phyloP scores from a whole-genome alignment of 1,140 invertebrate species.

The Ridgeia piscesae region DNA sequence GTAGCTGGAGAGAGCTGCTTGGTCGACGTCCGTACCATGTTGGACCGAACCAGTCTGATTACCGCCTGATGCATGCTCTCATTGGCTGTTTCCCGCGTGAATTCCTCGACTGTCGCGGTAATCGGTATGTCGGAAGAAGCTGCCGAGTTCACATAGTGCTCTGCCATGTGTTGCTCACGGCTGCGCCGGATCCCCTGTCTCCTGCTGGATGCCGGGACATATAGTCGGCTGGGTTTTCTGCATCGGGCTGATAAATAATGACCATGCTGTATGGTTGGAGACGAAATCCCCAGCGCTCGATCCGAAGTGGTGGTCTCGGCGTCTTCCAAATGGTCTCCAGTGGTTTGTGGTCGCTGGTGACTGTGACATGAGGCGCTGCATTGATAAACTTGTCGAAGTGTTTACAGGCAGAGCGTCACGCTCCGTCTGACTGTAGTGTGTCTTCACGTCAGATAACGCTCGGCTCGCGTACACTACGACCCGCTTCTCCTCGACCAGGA shows the following conservation, averaged over 20 bases:
- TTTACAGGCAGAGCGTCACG: too few species aligned
- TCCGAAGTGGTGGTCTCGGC: conserved; percentile 18
- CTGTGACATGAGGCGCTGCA: too few species aligned
- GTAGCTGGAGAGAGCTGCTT: not conserved
- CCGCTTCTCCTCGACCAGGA: conserved; percentile 45
- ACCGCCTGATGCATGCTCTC: not conserved
- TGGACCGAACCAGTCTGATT: not conserved
- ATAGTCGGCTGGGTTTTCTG: not conserved
- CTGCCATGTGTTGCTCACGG: not conserved
- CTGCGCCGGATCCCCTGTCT: not conserved
- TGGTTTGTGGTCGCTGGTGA: too few species aligned
- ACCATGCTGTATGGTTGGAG: conserved; percentile 22
- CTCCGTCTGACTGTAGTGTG: not conserved
- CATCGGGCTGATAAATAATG: not conserved
- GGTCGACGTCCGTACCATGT: not conserved
- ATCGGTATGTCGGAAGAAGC: not conserved
- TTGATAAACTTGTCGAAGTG: too few species aligned
- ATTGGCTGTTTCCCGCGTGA: not conserved
- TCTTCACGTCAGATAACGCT: not conserved
- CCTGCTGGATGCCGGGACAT: not conserved
- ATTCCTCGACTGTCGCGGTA: not conserved
- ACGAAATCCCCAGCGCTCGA: conserved; percentile 21
- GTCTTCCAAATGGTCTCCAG: too few species aligned
- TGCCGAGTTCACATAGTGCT: conserved; percentile 17
- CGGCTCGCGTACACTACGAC: conserved; percentile 10